Base-by-base conservation (phyloP, 2,888 invertebrate species). In the Netelia inedita region DNA sequence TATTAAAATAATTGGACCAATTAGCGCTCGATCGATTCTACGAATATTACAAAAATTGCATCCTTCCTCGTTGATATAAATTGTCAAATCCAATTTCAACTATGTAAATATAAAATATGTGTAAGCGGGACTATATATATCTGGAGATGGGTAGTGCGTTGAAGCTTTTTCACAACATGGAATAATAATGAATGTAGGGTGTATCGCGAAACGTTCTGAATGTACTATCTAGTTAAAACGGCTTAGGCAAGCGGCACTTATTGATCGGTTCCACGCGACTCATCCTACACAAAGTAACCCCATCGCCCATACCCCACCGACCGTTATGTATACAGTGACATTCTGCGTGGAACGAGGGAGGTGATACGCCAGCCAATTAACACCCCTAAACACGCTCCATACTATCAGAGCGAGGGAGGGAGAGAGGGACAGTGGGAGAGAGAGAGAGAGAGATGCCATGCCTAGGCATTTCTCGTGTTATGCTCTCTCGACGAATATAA, bases 281-380 rank as follows among this genome's bases (percentile, higher is more conserved):
- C 90, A 90, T 91, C 90, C 90, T 89, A 90, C 90, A 90, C 90
- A 90, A 89, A 90, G 90, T 91, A 89, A 91, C 89, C 89, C 89
- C 89, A 90, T 86, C 89, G 88, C 87, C 88, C 66, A 63, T 72
- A 88, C 89, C 88, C 88, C 87, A 63, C 81, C 68, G 10, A 65
- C 71, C 68, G 76, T 82, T 86, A 82, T 83, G 85, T 85, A 90
- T 89, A 89, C 88, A 88, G 89, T 89, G 90, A 90, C 90, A 90
- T 89, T 89, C 88, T 78, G 87, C 85, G 88, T 86, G 88, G 87
- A 87, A 89, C 86, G 89, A 87, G 88, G 88, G 88, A 89, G 88
- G 89, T 89, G 91, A 91, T 91, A 91, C 91, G 90, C 91, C 91
- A 90, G 90, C 91, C 91, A 91, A 91, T 91, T 91, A 91, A 90